Percentiles rank a stretch among this genome's conserved stretches.
Evolutionary conservation across 2,888 invertebrate genomes (phyloP).

Genomic region (Andrena fulva): DNA sequence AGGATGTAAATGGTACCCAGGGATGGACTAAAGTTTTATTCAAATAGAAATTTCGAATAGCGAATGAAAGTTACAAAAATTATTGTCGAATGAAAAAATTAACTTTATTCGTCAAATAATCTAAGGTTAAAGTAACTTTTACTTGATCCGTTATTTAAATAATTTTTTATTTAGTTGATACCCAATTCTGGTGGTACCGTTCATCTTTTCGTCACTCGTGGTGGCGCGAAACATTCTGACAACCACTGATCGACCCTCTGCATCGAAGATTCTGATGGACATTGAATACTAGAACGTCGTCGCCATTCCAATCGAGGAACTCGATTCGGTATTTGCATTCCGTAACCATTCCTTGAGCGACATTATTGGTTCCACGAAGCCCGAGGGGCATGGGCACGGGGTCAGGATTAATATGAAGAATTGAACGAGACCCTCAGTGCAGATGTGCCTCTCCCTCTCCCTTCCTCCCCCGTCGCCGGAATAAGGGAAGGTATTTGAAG

Average conservation of each 20-base stretch:
- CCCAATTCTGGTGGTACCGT: too few species aligned
- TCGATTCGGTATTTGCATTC: slow-evolving; percentile 57
- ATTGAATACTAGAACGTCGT: background rate
- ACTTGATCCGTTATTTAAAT: too few species aligned
- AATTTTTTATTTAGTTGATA: too few species aligned
- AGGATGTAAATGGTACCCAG: too few species aligned
- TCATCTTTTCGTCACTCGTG: too few species aligned
- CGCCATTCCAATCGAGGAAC: slow-evolving; percentile 32
- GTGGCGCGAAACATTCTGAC: background rate
- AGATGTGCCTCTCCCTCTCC: background rate
- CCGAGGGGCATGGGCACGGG: background rate
- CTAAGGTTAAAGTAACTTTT: too few species aligned
- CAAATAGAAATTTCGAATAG: too few species aligned
- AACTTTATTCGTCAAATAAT: too few species aligned
- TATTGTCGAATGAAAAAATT: too few species aligned
- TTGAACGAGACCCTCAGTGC: slow-evolving; percentile 19
- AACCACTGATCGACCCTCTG: slow-evolving; percentile 17
- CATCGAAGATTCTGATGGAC: slow-evolving; percentile 39
- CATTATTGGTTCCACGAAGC: slow-evolving; percentile 48
- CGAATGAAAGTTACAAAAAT: too few species aligned
- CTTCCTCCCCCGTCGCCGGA: background rate
- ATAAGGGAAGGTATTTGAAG: slow-evolving; percentile 29
- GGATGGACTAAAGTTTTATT: too few species aligned
- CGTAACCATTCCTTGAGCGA: slow-evolving; percentile 51
- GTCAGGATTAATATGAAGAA: slow-evolving; percentile 44